Percentiles rank a stretch among this genome's conserved stretches.
Evolutionary conservation across 2,888 invertebrate genomes (phyloP).

Genomic region (Hetaerina titia): DNA sequence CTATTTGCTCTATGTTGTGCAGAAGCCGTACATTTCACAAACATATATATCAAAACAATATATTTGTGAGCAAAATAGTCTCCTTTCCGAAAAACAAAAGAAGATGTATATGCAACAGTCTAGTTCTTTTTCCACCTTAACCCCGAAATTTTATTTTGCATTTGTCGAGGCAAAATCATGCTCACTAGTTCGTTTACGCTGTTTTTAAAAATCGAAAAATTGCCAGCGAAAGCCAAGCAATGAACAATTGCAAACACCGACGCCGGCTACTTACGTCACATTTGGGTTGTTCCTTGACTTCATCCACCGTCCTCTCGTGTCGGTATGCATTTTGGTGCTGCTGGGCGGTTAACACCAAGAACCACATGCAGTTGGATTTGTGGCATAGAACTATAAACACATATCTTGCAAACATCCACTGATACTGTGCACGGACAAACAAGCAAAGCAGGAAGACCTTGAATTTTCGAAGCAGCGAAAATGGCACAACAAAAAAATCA

Average conservation of each 20-base stretch:
- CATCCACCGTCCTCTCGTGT: not conserved
- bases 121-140: no score
- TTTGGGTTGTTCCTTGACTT: not conserved
- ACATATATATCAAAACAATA: no score
- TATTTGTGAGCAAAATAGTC: no score
- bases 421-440: constrained; percentile 18
- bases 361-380: not conserved
- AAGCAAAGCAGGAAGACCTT: not conserved
- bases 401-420: constrained; percentile 19
- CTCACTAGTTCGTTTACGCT: no score
- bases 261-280: not conserved
- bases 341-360: not conserved
- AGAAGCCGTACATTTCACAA: no score
- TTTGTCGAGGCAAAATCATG: no score
- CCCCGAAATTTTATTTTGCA: no score
- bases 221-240: no score
- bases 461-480: constrained; percentile 12
- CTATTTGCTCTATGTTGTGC: no score
- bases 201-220: no score
- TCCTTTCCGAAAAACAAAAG: no score
- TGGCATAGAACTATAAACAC: constrained; percentile 35
- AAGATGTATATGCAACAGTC: no score
- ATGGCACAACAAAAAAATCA: not conserved
- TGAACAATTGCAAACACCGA: not conserved
- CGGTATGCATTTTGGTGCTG: not conserved